These are phyloP conservation scores for Zapornia atra DNA, from an alignment of 2,113 vertebrate species.

Conservation along the genomic window DNA sequence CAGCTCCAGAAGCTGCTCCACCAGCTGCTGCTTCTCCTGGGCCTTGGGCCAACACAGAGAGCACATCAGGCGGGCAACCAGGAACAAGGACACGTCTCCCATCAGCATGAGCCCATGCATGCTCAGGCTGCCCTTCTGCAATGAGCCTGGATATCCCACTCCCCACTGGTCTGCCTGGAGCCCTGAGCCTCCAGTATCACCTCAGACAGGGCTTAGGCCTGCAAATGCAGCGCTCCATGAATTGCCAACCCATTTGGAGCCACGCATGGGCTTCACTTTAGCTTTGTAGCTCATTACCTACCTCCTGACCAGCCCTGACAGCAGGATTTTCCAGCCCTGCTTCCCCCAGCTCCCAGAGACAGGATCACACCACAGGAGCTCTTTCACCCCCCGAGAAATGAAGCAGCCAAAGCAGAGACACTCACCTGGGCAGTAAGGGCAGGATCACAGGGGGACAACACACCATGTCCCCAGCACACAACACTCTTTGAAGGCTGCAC, in stretches of 20 bases:
- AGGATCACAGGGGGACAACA: not conserved
- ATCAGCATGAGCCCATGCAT: accelerated
- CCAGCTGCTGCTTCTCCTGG: conserved; percentile 68
- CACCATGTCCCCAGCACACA: accelerated
- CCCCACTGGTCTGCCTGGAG: not conserved
- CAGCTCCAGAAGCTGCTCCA: conserved; percentile 67
- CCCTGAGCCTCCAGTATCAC: not conserved
- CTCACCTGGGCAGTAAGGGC: accelerated
- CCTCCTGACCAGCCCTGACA: too few relatives aligned
- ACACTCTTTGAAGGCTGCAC: not conserved
- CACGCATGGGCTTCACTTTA: accelerated
- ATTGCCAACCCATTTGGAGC: accelerated
- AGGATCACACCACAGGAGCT: not conserved
- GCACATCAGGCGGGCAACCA: accelerated
- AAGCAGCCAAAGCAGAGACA: not conserved
- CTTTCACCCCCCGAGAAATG: not conserved
- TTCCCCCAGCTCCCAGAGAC: not conserved
- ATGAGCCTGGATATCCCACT: accelerated
- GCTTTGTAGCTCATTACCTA: not conserved
- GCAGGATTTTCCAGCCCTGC: not conserved
- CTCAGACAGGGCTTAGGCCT: not conserved
- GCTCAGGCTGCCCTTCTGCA: not conserved
- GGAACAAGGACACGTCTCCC: not conserved
- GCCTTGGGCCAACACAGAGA: conserved; percentile 32
- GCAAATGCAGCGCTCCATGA: not conserved